Evolutionary conservation across 2,888 invertebrate species (phyloP), one percentile per base, ranked within the genome.

Genomic region (Masnerella sp.): DNA sequence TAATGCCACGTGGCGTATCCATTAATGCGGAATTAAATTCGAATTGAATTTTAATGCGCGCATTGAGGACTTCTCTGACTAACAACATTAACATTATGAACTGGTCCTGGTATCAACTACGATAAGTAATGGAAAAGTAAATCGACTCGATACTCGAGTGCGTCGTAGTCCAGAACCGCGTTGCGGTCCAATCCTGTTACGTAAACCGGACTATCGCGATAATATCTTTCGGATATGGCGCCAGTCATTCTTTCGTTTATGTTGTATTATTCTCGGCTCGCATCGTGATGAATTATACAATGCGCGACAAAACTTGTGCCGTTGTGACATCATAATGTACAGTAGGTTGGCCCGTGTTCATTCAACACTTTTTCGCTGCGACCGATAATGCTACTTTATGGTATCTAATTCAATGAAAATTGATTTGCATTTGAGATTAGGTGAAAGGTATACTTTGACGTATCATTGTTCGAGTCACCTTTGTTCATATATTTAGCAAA

Each of bases 261-360:
- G 75, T 77, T 69, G 71, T 68, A 76, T 78, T 75, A 59, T 74
- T 79, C 76, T 77, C 75, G 77, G 71, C 72, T 79, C 65, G 70
- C 64, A 51, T 69, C 61, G 67, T 74, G 77, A 75, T 49, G 61
- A 61, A 61, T 61, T 38, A 61, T 40, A 61, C 40, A 61, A 47
- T 61, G 38, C 18, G 47, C 30, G 28, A 49, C 38, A 61, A 38
- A 49, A 40, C 47, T 59, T 22, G 36, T 25, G 22, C 15, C n/a
- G 36, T 59, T 45, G 17, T 61, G 49, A 61, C 30, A 61, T 49
- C 61, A 61, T 49, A 38, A 59, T 47, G 25, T 17, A 25, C 36
- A 15, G 38, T 47, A 36, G 20, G 34, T 34, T 20, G 32, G 11
- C 8, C 15, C 18, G 12, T n/a, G 38, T 38, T 52, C 52, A 15